Conservation (phyloP, 2,888 invertebrate genomes). For the Amphipoea lucens region DNA sequence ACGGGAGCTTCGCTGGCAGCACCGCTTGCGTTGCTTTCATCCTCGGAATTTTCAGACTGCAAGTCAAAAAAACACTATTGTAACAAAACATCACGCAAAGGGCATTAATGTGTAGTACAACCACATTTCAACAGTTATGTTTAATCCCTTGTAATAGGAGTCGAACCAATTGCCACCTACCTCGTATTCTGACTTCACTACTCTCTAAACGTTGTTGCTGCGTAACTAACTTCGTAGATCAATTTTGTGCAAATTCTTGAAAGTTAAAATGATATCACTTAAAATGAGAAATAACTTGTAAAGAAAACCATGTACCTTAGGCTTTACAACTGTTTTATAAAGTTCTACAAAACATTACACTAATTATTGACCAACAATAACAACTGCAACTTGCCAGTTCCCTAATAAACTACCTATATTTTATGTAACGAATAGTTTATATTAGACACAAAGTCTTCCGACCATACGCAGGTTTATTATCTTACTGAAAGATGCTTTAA, state of each 20-base stretch:
- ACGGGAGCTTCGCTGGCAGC: slow-evolving; percentile 81
- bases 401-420: slow-evolving; percentile 4
- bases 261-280: not conserved
- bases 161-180: not conserved
- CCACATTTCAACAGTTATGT: not conserved
- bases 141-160: not conserved
- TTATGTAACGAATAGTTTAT: slow-evolving; percentile 12
- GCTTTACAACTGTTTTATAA: not conserved
- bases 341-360: not conserved
- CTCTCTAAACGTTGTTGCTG: not conserved
- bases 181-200: not conserved
- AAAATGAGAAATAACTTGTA: not conserved
- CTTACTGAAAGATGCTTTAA: not conserved
- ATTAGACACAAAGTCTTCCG: slow-evolving; percentile 10
- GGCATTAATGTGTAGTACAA: not conserved
- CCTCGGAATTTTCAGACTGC: slow-evolving; percentile 85
- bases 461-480: not conserved
- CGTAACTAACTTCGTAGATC: not conserved
- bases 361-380: slow-evolving; percentile 18
- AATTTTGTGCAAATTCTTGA: not conserved
- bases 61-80: slow-evolving; percentile 40
- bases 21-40: slow-evolving; percentile 77
- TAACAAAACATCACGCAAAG: not conserved
- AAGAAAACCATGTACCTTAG: not conserved
- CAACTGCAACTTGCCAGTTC: slow-evolving; percentile 1